Base-by-base conservation (phyloP, 2,113 vertebrate genomes). In the Garra rufa region DNA sequence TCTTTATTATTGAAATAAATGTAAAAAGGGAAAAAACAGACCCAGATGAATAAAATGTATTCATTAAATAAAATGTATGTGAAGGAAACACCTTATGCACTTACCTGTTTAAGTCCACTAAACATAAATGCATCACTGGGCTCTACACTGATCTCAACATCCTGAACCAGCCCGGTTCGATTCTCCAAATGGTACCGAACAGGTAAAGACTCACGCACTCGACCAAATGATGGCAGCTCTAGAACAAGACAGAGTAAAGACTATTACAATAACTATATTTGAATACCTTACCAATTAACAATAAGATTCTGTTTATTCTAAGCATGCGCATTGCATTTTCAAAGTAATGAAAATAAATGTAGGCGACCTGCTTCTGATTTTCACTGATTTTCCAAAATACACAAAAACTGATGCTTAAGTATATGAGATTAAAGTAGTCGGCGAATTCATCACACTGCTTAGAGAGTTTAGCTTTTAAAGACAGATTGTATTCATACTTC, bases 81-180 rank as follows among this genome's bases (percentile, higher is more conserved):
- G 55, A 59, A 74, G 11, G 7, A 28, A 11, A 11, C 9, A 38
- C 10, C 28, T 21, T 59, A 9, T n/a, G 1, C 1, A 48, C 81
- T 26, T 92, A 99, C 98, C 97, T 98, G 98, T 88, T 99, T 99
- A 78, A 99, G 97, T 83, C 98, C 98, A 55, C 98, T 99, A 92
- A 99, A 99, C 98, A 99, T 99, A 93, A 99, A 99, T 79, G 98
- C 97, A 69, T 99, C 98, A 2, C 97, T 99, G 26, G 98, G 97
- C 76, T 99, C 98, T 86, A 99, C 97, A 0, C 96, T 95, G 86
- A 99, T 94, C 88, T 99, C 97, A 86, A 99, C 96, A 71, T 99
- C 98, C 87, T 99, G 98, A 75, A 99, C 97, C 86, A 97, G 91
- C 55, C 92, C 87, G 0, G 98, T 99, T 84, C 98, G 95, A 88